These are phyloP conservation scores for Corythoichthys haematopterus DNA, from an alignment of 2,113 vertebrate genomes.

Conservation along the genomic window DNA sequence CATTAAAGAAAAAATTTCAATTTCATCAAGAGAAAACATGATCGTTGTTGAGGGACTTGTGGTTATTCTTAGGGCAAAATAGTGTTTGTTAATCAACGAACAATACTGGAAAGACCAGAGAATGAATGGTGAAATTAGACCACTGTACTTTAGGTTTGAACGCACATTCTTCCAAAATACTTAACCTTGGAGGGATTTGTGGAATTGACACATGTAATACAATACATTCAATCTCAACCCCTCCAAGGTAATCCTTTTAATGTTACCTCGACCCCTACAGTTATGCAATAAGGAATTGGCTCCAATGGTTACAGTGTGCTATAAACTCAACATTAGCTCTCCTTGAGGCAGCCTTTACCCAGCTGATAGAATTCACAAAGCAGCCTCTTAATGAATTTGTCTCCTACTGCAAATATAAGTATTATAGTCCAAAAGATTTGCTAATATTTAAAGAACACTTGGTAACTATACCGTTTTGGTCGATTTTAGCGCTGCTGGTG, in stretches of 20 bases:
- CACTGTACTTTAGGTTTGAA: constrained; percentile 18
- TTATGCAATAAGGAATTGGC: constrained; percentile 45
- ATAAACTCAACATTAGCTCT: constrained; percentile 53
- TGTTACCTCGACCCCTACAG: constrained; percentile 42
- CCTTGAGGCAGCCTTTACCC: constrained; percentile 43
- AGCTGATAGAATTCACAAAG: constrained; percentile 40
- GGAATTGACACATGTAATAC: constrained; percentile 41
- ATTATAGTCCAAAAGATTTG: constrained; percentile 39
- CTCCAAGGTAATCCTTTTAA: constrained; percentile 50
- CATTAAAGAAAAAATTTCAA: background rate
- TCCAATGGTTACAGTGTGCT: constrained; percentile 53
- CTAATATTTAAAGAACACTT: too few species aligned
- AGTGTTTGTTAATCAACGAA: constrained; percentile 18
- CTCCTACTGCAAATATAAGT: constrained; percentile 30
- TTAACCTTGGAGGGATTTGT: constrained; percentile 41
- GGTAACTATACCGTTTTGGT: too few species aligned
- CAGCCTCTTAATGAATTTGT: constrained; percentile 48
- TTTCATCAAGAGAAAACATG: constrained; percentile 11
- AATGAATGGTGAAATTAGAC: constrained; percentile 12
- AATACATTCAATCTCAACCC: constrained; percentile 36
- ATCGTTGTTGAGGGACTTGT: constrained; percentile 37
- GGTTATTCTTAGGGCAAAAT: constrained; percentile 34
- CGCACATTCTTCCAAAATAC: constrained; percentile 22
- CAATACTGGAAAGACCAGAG: background rate
- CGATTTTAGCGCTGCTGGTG: too few species aligned